These are phyloP conservation scores for Symphodus melops DNA, from an alignment of 2,113 vertebrate genomes.

Conservation along the genomic window DNA sequence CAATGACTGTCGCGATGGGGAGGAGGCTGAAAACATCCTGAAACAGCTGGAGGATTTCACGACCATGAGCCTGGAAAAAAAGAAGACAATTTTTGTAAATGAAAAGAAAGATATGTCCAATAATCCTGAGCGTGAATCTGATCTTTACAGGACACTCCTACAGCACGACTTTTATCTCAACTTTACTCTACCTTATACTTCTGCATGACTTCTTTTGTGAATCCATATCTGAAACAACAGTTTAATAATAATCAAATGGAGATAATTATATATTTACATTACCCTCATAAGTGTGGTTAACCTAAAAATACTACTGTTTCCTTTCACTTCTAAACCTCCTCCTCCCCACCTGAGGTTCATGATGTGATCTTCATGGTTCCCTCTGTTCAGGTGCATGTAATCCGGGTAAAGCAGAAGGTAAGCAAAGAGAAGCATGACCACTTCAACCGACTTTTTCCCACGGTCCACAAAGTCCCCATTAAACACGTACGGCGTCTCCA, in stretches of 20 bases:
- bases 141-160: too few species aligned
- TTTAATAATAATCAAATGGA: not conserved
- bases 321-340: not conserved
- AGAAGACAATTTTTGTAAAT: not conserved
- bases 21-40: conserved; percentile 93
- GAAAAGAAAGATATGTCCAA: not conserved
- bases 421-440: conserved; percentile 91
- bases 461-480: conserved; percentile 98
- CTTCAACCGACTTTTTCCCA: conserved; percentile 92
- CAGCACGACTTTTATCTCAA: not conserved
- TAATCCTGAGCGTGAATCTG: not conserved
- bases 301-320: not conserved
- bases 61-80: conserved; percentile 83
- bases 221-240: conserved; percentile 90
- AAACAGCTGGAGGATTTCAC: conserved; percentile 87
- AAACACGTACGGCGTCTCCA: conserved; percentile 91
- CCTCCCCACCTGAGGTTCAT: conserved; percentile 92
- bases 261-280: not conserved
- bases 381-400: conserved; percentile 93
- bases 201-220: conserved; percentile 92
- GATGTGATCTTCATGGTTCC: conserved; percentile 97
- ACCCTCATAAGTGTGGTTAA: not conserved
- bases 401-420: conserved; percentile 93
- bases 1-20: conserved; percentile 92
- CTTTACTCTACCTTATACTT: conserved; percentile 92